Percentiles rank a stretch among this genome's conserved stretches.
Conservation (phyloP, 2,888 invertebrate species). For the Rhagonycha lutea region DNA sequence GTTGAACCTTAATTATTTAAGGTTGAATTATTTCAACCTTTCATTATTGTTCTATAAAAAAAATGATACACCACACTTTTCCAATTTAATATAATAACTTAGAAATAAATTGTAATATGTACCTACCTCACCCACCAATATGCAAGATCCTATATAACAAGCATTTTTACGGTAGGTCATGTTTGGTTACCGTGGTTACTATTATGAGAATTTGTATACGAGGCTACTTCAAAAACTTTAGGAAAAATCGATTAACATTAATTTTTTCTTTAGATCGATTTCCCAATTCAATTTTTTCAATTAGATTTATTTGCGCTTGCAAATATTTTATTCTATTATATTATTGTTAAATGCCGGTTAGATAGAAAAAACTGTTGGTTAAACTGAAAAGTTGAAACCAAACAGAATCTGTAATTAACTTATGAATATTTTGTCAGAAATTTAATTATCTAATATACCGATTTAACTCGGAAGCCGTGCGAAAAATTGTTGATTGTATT, state of each 20-base stretch:
- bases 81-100: not conserved
- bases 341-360: not conserved
- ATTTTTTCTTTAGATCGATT: too few relatives aligned
- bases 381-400: not conserved
- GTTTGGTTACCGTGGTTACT: too few relatives aligned
- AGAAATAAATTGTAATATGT: not conserved
- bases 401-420: not conserved
- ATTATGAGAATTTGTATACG: too few relatives aligned
- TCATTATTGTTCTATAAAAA: too few relatives aligned
- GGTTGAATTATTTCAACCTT: not conserved
- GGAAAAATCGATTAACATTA: too few relatives aligned
- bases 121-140: too few relatives aligned
- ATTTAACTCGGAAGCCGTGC: not conserved
- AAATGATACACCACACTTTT: not conserved
- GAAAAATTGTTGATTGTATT: not conserved
- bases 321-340: not conserved
- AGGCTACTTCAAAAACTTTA: too few relatives aligned
- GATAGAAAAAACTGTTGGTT: not conserved
- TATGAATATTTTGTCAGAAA: not conserved
- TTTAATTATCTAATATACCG: not conserved
- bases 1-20: not conserved
- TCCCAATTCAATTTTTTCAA: too few relatives aligned
- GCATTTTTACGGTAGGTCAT: too few relatives aligned
- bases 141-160: too few relatives aligned
- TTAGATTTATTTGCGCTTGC: too few relatives aligned